phyloP scores from a whole-genome alignment of 2,113 vertebrate genomes.

The cattle (Bos taurus) region DNA sequence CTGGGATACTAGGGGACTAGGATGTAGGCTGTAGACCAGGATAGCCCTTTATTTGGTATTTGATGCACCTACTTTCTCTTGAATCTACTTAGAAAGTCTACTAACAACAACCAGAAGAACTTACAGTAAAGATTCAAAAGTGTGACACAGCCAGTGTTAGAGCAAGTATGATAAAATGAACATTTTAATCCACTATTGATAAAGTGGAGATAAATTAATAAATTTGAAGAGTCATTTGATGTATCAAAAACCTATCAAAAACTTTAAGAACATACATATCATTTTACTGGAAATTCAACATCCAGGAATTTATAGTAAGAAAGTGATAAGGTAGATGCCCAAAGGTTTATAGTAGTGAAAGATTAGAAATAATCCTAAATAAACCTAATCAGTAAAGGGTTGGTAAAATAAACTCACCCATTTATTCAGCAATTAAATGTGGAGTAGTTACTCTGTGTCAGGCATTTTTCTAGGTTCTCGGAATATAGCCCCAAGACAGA shows the following conservation, averaged over 20 bases:
- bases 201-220: not conserved
- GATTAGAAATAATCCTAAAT: not conserved
- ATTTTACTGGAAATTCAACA: not conserved
- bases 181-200: not conserved
- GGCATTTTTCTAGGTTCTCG: not conserved
- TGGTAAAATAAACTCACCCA: not conserved
- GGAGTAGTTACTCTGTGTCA: not conserved
- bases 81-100: not conserved
- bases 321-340: not conserved
- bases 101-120: not conserved
- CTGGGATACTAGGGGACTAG: not conserved
- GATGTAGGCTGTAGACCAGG: not conserved
- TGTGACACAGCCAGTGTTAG: not conserved
- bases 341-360: not conserved
- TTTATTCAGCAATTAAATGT: not conserved
- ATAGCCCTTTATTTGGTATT: not conserved
- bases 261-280: not conserved
- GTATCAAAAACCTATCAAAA: not conserved
- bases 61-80: not conserved
- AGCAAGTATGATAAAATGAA: slow-evolving; percentile 1
- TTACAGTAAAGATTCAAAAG: not conserved
- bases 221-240: not conserved
- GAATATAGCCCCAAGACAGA: not conserved
- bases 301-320: not conserved
- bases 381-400: not conserved